phyloP scores from a whole-genome alignment of 2,888 invertebrate genomes.

The Melanchra persicariae region DNA sequence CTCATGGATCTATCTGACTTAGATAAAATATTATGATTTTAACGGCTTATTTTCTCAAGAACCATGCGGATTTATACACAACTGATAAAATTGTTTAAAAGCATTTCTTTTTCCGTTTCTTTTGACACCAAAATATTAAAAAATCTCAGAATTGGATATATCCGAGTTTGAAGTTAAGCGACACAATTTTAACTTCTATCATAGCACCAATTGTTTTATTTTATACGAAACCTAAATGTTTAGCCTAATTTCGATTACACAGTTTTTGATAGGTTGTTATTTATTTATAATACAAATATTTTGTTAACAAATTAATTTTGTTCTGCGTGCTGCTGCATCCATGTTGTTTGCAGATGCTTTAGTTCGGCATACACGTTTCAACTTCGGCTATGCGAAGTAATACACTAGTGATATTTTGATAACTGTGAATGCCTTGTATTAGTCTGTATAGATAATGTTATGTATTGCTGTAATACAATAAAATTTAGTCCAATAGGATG shows the following conservation, averaged over 20 bases:
- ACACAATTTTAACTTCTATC: slow-evolving; percentile 15
- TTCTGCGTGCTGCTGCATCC: slow-evolving; percentile 27
- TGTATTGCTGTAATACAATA: slow-evolving; percentile 77
- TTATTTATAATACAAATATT: slow-evolving; percentile 53
- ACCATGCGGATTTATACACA: no score
- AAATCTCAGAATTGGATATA: no score
- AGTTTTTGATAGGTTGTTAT: slow-evolving; percentile 62
- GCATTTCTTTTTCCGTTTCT: no score
- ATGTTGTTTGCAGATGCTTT: slow-evolving; percentile 42
- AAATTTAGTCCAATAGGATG: slow-evolving; percentile 64
- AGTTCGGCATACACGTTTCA: slow-evolving; percentile 45
- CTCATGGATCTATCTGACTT: no score
- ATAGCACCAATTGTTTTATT: not conserved
- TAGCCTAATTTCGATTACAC: slow-evolving; percentile 30
- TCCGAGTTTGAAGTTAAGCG: no score
- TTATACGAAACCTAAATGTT: slow-evolving; percentile 19
- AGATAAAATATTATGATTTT: no score
- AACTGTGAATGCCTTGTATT: slow-evolving; percentile 78
- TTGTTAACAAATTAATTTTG: slow-evolving; percentile 55
- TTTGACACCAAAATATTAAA: no score
- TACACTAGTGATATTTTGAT: slow-evolving; percentile 73
- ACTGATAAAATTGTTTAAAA: no score
- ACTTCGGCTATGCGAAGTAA: slow-evolving; percentile 34
- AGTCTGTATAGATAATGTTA: slow-evolving; percentile 77
- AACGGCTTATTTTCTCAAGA: no score